Conservation (phyloP, 2,797 vertebrate species). For the Spinibarbus caldwelli region DNA sequence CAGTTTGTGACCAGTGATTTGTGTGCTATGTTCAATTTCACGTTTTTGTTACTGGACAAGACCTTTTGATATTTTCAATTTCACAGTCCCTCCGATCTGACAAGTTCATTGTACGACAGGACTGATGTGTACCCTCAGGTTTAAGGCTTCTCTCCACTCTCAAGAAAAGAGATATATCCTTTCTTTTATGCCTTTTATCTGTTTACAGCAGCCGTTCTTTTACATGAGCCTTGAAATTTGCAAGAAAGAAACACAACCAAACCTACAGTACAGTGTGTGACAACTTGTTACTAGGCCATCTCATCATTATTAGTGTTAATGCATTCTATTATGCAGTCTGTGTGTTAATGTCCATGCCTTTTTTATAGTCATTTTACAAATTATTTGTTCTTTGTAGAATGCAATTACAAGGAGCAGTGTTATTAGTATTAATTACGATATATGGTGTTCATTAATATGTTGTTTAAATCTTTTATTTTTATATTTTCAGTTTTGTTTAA, state of each 20-base stretch:
- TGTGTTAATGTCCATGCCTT: not conserved
- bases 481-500: no score
- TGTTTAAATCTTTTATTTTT: no score
- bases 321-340: not conserved
- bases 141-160: conserved; percentile 13
- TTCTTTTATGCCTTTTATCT: not conserved
- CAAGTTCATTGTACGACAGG: conserved; percentile 36
- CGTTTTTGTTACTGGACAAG: conserved; percentile 39
- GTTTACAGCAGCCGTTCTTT: not conserved
- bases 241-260: not conserved
- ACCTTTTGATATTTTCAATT: conserved; percentile 49
- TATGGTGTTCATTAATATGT: no score
- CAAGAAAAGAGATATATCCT: not conserved
- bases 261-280: not conserved
- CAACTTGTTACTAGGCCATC: not conserved
- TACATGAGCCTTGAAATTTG: not conserved
- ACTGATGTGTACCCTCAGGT: conserved; percentile 14
- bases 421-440: not conserved
- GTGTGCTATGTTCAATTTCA: conserved; percentile 40
- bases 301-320: not conserved
- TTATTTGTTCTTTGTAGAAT: not conserved
- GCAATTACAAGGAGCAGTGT: not conserved
- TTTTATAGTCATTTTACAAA: not conserved
- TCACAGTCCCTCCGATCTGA: conserved; percentile 26
- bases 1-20: conserved; percentile 5